Evolutionary conservation across 2,888 invertebrate species (phyloP), one percentile per base, ranked within the genome.

Genomic region (Nomada flava): DNA sequence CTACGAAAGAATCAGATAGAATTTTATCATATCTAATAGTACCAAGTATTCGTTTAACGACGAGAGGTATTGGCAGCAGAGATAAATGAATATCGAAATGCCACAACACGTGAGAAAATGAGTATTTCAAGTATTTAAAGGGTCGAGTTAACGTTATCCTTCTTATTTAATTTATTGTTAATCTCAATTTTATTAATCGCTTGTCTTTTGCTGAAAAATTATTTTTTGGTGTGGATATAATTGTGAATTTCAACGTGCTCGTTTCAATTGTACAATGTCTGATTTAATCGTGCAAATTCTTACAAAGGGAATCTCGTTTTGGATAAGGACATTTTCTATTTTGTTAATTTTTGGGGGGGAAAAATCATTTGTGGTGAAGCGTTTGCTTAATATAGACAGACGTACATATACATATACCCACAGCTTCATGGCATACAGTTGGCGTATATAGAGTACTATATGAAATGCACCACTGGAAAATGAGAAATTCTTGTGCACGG

Each of bases 21-120:
- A 79, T 86, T 91, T 90, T 89, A 90, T 91, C 91, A 90, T 90
- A 36, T 36, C 36, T 5, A 89, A 91, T 91, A 89, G 90, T 90
- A 90, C 79, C 89, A 89, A 91, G 90, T 89, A 86, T 81, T 50
- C 26, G 26, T 5, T 47, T 47, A 59, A 78, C 71, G 76, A 71
- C 72, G 55, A 63, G 57, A 7, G 42, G 20, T 57, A 26, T 23
- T 11, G 18, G 60, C 50, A 9, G 29, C 7, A 18, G 29, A 44
- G 29, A 42, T 3, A 36, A 68, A 53, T 36, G 18, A 36, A 18
- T 47, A 60, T 15, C 7, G 18, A 36, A 36, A 60, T 9, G 7
- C 10, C 10, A 10, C 4, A 53, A 20, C 7, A 2, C 2, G 9
- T 7, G 53, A n/a, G 53, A 20, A n/a, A 18, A 2, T 20, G n/a